phyloP scores from a whole-genome alignment of 2,113 vertebrate genomes.

The Lophius piscatorius region DNA sequence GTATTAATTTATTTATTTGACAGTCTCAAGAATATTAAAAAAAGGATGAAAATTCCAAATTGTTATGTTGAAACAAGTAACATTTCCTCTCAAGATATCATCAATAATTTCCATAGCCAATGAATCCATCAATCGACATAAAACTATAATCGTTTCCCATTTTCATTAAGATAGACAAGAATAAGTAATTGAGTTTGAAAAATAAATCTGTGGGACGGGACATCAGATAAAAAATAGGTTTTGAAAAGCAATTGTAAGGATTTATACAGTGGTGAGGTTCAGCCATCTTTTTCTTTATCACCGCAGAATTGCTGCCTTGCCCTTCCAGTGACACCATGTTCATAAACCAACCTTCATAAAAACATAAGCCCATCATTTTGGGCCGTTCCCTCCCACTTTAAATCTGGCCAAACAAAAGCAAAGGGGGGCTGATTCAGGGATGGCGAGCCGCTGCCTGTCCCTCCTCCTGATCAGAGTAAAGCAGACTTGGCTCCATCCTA shows the following conservation, averaged over 20 bases:
- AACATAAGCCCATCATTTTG: slow-evolving; percentile 61
- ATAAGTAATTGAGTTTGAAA: slow-evolving; percentile 37
- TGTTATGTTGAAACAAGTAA: slow-evolving; percentile 3
- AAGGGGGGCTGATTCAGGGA: slow-evolving; percentile 31
- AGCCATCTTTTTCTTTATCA: slow-evolving; percentile 51
- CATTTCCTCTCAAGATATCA: slow-evolving; percentile 3
- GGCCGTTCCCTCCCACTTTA: slow-evolving; percentile 36
- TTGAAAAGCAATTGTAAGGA: slow-evolving; percentile 52
- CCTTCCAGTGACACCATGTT: slow-evolving; percentile 80
- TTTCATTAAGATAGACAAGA: slow-evolving; percentile 38
- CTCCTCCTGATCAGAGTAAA: slow-evolving; percentile 56
- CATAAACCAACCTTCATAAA: slow-evolving; percentile 76
- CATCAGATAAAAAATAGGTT: slow-evolving; percentile 45
- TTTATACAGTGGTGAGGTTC: slow-evolving; percentile 45
- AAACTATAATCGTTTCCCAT: slow-evolving; percentile 18
- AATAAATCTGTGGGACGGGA: slow-evolving; percentile 41
- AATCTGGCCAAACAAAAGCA: slow-evolving; percentile 61
- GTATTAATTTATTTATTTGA: not conserved
- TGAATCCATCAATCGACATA: not conserved
- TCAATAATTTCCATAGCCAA: slow-evolving; percentile 4
- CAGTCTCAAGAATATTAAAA: not conserved
- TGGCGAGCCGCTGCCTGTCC: slow-evolving; percentile 25
- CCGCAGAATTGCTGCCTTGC: slow-evolving; percentile 57
- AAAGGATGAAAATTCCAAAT: not conserved
- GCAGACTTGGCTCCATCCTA: slow-evolving; percentile 75